Evolutionary conservation across 2,888 invertebrate genomes (phyloP), one percentile per base, ranked within the genome.

Genomic region (Pterostichus madidus): DNA sequence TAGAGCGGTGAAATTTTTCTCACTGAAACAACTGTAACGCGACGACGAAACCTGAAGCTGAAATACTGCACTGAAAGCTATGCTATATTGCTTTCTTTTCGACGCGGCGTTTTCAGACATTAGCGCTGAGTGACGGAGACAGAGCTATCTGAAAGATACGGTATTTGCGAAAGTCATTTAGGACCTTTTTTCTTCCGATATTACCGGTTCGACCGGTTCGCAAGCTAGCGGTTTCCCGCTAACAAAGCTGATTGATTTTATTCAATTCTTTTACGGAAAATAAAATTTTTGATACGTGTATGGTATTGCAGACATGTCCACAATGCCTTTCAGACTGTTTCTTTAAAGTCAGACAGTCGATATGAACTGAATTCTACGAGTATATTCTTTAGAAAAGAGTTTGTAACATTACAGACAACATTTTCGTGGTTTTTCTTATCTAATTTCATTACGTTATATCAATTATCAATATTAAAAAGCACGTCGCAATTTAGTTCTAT

Each of bases 171-270:
- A 71, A 71, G 68, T 71, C 68, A 71, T 71, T 71, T 71, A 44
- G 68, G 68, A 71, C 68, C 68, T 71, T 71, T 71, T 71, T 71
- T 44, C 44, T 71, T 17, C 35, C 64, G 35, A 64, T 64, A 64
- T 64, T 64, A 64, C 73, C 49, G 75, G 7, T 75, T 52, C 52
- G 32, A 49, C 35, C 75, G 32, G 75, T 75, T 75, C 75, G 75
- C 52, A 32, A 75, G 49, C 53, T 75, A 52, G 49, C 75, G 49
- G 75, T 71, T 71, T 71, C 2, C 52, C 75, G 49, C 75, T 75
- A 75, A 75, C 75, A 75, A 75, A 52, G 75, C 75, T 75, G 75
- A 75, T 75, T 75, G 75, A 75, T 75, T 75, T 75, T 75, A 75
- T 75, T 75, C 75, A 75, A 75, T 75, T 75, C 75, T 75, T 75